Conservation (phyloP, 2,113 vertebrate genomes). For the Dromaius novaehollandiae region DNA sequence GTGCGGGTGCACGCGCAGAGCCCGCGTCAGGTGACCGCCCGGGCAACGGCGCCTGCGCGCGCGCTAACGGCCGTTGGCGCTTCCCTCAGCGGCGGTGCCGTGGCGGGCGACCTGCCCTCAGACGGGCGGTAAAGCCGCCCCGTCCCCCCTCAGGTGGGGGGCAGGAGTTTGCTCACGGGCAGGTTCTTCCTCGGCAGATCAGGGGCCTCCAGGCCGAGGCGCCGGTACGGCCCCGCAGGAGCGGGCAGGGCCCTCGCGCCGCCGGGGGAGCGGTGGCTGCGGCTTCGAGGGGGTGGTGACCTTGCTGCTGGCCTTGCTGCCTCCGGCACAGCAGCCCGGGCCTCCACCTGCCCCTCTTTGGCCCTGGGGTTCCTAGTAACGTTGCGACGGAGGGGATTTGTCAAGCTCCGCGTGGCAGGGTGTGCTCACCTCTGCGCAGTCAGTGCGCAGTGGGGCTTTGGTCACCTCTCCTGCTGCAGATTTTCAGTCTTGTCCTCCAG, state of each 20-base stretch:
- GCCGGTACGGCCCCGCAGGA: too few relatives aligned
- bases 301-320: neutral
- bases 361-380: rapidly evolving
- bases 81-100: too few relatives aligned
- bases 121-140: too few relatives aligned
- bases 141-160: too few relatives aligned
- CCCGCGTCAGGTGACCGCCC: neutral
- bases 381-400: too few relatives aligned
- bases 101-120: too few relatives aligned
- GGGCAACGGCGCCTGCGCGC: neutral
- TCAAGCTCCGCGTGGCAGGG: rapidly evolving
- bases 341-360: neutral
- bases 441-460: neutral
- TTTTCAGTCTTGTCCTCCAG: rapidly evolving
- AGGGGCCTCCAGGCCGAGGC: rapidly evolving
- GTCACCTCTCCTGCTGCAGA: rapidly evolving
- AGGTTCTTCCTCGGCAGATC: neutral
- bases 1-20: neutral
- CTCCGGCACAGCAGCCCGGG: neutral
- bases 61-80: too few relatives aligned
- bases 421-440: neutral
- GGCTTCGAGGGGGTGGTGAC: neutral
- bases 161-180: neutral
- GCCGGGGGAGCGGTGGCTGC: neutral
- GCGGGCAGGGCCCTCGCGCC: neutral